Conservation (phyloP, 1,140 invertebrate species). For the Drosophila kepulauana region DNA sequence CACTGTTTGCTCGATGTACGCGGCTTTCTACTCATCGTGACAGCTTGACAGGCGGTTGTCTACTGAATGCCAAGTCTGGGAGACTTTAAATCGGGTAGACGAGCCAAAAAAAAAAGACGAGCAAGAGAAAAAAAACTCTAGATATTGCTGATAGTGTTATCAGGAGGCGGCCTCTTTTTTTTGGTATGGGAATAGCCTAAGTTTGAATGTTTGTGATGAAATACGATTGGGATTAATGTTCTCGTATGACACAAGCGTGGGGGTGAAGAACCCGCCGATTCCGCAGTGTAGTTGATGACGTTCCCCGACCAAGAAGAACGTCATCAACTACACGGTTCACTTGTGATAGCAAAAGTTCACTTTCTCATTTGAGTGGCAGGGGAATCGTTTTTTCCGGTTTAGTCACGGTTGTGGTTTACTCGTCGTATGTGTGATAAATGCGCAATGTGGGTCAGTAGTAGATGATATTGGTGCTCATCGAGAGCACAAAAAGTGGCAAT, state of each 20-base stretch:
- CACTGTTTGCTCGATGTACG: neutral
- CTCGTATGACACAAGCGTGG: slow-evolving; percentile 23
- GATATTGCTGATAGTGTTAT: slow-evolving; percentile 38
- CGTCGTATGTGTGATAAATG: slow-evolving; percentile 64
- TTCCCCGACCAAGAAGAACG: slow-evolving; percentile 5
- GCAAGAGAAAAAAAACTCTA: neutral
- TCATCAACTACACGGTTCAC: slow-evolving; percentile 14
- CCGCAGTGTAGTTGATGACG: slow-evolving; percentile 28
- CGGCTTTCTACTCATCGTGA: slow-evolving; percentile 29
- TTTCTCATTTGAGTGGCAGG: slow-evolving; percentile 43
- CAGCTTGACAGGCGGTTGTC: slow-evolving; percentile 45
- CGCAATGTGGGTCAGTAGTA: slow-evolving; percentile 63
- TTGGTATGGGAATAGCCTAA: slow-evolving; percentile 26
- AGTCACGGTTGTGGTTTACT: slow-evolving; percentile 38
- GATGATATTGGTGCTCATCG: slow-evolving; percentile 25
- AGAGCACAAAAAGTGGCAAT: slow-evolving; percentile 53
- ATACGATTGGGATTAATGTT: slow-evolving; percentile 14
- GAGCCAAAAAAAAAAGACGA: too few relatives aligned
- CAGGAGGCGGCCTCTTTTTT: slow-evolving; percentile 2
- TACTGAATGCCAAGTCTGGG: slow-evolving; percentile 39
- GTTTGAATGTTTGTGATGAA: slow-evolving; percentile 30
- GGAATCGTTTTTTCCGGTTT: slow-evolving; percentile 26
- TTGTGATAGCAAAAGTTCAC: slow-evolving; percentile 68
- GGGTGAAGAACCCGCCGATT: slow-evolving; percentile 22
- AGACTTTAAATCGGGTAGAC: neutral